Base-by-base conservation (phyloP, 2,797 vertebrate genomes). In the Pantherophis alleghaniensis region DNA sequence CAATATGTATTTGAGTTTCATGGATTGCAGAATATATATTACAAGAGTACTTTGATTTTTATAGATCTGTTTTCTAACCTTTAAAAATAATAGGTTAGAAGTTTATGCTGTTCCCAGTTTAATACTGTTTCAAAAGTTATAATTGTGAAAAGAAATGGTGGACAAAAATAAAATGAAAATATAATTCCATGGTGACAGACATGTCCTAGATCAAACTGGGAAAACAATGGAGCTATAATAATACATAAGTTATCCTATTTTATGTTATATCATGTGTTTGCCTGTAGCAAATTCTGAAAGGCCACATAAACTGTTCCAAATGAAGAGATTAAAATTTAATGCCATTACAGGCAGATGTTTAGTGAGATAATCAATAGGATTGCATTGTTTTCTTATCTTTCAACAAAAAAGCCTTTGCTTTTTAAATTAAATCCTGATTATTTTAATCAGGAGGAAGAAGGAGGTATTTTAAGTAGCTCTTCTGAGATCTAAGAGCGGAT, bases 211-310 rank as follows among this genome's bases (percentile, higher is more conserved):
- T 20, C 28, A 32, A 74, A n/a, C 32, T 53, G 69, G 13, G 37
- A 18, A 83, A 63, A 87, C 92, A 90, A 20, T 63, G 47, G 79
- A 91, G 66, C 32, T n/a, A 42, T 91, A 91, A 92, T 60, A 86
- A 83, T 32, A 51, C 74, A 79, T 55, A 55, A 92, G 20, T 47
- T 69, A 60, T 61, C 22, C 16, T 51, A 91, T 83, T 94, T 51
- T 66, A 61, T 86, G 10, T 86, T 74, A 91, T 14, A 5, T 66
- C 16, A 83, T n/a, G 37, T 60, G 4, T 16, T 69, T 83, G 89
- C 47, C 86, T 83, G 16, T 86, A 79, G 92, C 53, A 94, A 87
- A 92, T 86, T 86, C 86, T 87, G 87, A 92, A 92, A 91, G 26
- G 20, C 26, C 66, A 88, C 66, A 91, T 90, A 79, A 91, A 91